Evolutionary conservation across 2,113 vertebrate species (phyloP).

Genomic region (Bucco capensis): DNA sequence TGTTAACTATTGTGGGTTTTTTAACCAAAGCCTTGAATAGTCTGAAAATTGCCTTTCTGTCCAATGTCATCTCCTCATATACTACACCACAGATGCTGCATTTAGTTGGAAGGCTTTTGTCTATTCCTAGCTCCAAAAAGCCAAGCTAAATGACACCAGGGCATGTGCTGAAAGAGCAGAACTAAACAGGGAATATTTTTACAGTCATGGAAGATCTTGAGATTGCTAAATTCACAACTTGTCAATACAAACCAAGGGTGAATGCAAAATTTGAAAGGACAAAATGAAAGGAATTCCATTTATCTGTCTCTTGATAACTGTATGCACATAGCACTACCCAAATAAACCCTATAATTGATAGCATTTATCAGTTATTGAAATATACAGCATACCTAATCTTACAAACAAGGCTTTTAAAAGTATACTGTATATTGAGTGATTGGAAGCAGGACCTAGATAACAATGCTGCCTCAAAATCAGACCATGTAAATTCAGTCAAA

Average conservation of each 20-base stretch:
- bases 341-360: background rate
- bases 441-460: background rate
- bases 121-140: background rate
- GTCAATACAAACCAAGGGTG: background rate
- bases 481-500: background rate
- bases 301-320: background rate
- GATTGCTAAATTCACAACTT: background rate
- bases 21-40: background rate
- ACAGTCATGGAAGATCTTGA: background rate
- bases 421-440: background rate
- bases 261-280: background rate
- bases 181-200: background rate
- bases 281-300: background rate
- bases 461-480: background rate
- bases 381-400: background rate
- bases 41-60: background rate
- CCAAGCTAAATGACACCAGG: background rate
- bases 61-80: background rate
- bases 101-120: background rate
- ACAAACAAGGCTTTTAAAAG: background rate
- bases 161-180: rapidly evolving
- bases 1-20: background rate
- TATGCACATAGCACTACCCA: background rate
- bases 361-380: background rate
- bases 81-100: background rate